phyloP scores from a whole-genome alignment of 2,797 vertebrate genomes.

The Pseudochirops cupreus region DNA sequence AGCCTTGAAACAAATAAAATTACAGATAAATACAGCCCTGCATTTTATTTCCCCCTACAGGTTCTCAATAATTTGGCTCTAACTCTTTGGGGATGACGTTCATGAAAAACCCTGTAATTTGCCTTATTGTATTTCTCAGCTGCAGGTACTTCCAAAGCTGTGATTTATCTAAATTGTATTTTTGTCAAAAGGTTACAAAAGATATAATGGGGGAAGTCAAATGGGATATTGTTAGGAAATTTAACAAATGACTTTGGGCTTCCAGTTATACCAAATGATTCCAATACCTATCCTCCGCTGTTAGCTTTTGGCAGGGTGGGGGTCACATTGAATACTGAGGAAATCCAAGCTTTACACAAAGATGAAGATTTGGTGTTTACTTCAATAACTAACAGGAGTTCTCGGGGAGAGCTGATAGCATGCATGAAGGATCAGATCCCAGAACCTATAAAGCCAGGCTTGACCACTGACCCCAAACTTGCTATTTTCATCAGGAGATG shows the following conservation, averaged over 20 bases:
- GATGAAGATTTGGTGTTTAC: slow-evolving; percentile 53
- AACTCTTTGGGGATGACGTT: slow-evolving; percentile 56
- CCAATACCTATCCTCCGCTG: slow-evolving; percentile 39
- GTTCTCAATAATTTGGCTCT: slow-evolving; percentile 71
- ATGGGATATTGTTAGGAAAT: slow-evolving; percentile 74
- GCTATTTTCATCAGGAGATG: background rate
- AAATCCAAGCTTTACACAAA: slow-evolving; percentile 61
- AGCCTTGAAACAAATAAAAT: slow-evolving; percentile 68
- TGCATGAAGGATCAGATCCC: slow-evolving; percentile 23
- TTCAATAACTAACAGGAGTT: background rate
- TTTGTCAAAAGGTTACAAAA: slow-evolving; percentile 67
- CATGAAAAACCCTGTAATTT: slow-evolving; percentile 69
- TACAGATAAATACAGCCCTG: slow-evolving; percentile 59
- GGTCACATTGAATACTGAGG: slow-evolving; percentile 55
- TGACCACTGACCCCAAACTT: background rate
- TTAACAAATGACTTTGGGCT: slow-evolving; percentile 73
- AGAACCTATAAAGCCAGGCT: background rate
- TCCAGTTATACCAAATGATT: slow-evolving; percentile 62
- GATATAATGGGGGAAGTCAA: slow-evolving; percentile 66
- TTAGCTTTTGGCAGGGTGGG: slow-evolving; percentile 32
- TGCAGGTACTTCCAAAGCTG: slow-evolving; percentile 60
- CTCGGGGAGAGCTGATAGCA: background rate
- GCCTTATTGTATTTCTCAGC: slow-evolving; percentile 65
- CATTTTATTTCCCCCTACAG: slow-evolving; percentile 69
- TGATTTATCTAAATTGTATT: slow-evolving; percentile 76